Percentiles rank a stretch among this genome's conserved stretches.
These are phyloP conservation scores for Esperia sulphurella DNA, from an alignment of 2,888 invertebrate species.

Conservation along the genomic window DNA sequence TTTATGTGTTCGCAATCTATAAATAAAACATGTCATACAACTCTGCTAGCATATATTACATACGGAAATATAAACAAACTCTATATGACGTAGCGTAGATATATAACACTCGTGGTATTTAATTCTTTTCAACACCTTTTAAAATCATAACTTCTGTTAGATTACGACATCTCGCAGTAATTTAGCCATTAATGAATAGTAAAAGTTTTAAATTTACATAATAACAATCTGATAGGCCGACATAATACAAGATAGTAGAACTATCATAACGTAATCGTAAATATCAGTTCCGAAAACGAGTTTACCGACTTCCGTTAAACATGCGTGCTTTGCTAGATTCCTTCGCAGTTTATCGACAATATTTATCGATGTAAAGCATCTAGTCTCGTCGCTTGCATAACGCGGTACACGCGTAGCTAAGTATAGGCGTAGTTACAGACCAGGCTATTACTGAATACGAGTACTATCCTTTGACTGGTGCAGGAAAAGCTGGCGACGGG, in stretches of 20 bases:
- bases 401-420: neutral
- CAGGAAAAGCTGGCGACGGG: conserved; percentile 25
- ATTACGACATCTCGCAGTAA: neutral
- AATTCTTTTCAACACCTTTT: too few relatives aligned
- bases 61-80: too few relatives aligned
- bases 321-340: neutral
- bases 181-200: conserved; percentile 1
- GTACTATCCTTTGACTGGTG: conserved; percentile 20
- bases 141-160: too few relatives aligned
- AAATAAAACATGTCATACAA: too few relatives aligned
- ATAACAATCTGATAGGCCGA: neutral
- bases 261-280: neutral
- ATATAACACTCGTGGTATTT: too few relatives aligned
- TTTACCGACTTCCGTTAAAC: neutral
- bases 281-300: neutral
- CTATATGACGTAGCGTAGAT: too few relatives aligned
- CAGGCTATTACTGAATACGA: conserved; percentile 3
- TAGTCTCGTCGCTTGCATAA: conserved; percentile 1
- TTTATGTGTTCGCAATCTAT: neutral
- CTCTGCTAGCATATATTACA: too few relatives aligned
- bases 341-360: conserved; percentile 1
- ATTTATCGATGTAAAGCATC: neutral
- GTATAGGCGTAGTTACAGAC: neutral
- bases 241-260: neutral
- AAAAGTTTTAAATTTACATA: conserved; percentile 4